Conservation (phyloP, 2,797 vertebrate genomes). For the Lepilemur ruficaudatus region DNA sequence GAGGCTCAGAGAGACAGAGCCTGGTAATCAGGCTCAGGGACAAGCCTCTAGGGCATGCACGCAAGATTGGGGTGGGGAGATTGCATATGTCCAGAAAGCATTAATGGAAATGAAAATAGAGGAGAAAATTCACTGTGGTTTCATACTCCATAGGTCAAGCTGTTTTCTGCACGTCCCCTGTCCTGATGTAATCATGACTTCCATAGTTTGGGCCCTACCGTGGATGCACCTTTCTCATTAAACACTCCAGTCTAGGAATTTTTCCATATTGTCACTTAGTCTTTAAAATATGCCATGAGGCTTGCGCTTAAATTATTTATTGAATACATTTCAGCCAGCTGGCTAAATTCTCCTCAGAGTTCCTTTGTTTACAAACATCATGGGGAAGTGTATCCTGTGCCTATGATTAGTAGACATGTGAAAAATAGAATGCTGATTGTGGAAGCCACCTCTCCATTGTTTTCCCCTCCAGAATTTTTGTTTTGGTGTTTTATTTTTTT, state of each 20-base stretch:
- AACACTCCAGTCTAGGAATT: neutral
- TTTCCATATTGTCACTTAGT: neutral
- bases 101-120: neutral
- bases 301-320: slow-evolving; percentile 37
- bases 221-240: neutral
- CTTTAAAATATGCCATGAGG: slow-evolving; percentile 15
- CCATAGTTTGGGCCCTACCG: neutral
- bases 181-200: neutral
- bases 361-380: slow-evolving; percentile 32
- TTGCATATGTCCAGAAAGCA: neutral
- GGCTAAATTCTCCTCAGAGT: neutral
- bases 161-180: neutral
- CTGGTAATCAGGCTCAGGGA: neutral
- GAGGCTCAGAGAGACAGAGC: neutral
- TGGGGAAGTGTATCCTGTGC: neutral
- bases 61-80: no score
- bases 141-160: neutral
- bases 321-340: neutral
- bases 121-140: neutral
- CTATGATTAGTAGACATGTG: neutral
- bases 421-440: neutral
- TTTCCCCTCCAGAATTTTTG: neutral
- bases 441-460: neutral
- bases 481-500: neutral
- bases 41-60: neutral